These are phyloP conservation scores for Danio tinwini DNA, from an alignment of 2,797 vertebrate species.

Conservation along the genomic window DNA sequence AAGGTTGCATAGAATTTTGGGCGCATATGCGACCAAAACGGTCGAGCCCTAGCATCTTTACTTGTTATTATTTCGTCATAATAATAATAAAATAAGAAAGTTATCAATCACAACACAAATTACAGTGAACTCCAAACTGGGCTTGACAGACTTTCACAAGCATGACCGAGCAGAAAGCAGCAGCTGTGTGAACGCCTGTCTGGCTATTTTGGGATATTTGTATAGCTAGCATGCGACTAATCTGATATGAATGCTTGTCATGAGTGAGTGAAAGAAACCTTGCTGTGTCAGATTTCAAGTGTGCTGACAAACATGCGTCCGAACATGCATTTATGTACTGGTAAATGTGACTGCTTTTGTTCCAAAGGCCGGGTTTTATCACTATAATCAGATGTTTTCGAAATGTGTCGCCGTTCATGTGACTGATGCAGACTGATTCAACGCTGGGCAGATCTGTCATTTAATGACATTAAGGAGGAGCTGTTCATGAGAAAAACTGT, in stretches of 20 bases:
- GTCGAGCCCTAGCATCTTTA: no score
- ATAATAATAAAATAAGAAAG: no score
- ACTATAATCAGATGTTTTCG: background rate
- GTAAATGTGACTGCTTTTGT: background rate
- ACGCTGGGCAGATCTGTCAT: background rate
- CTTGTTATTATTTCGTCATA: no score
- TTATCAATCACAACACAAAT: no score
- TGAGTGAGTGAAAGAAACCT: slow-evolving; percentile 5
- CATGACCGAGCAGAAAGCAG: slow-evolving; percentile 71
- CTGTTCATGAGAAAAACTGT: background rate
- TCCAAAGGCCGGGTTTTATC: background rate
- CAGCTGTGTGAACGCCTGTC: slow-evolving; percentile 60
- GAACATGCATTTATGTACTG: background rate
- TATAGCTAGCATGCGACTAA: slow-evolving; percentile 22
- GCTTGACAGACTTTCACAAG: slow-evolving; percentile 49
- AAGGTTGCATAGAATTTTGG: no score
- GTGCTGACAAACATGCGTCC: background rate
- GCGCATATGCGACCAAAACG: no score
- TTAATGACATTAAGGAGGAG: slow-evolving; percentile 4
- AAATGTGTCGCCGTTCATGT: background rate
- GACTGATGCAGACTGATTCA: slow-evolving; percentile 12
- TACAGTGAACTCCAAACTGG: no score
- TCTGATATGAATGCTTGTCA: slow-evolving; percentile 20
- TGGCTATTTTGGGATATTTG: slow-evolving; percentile 74
- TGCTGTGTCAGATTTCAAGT: slow-evolving; percentile 20